phyloP scores from a whole-genome alignment of 2,888 invertebrate species.

The Gymnoscelis rufifasciata region DNA sequence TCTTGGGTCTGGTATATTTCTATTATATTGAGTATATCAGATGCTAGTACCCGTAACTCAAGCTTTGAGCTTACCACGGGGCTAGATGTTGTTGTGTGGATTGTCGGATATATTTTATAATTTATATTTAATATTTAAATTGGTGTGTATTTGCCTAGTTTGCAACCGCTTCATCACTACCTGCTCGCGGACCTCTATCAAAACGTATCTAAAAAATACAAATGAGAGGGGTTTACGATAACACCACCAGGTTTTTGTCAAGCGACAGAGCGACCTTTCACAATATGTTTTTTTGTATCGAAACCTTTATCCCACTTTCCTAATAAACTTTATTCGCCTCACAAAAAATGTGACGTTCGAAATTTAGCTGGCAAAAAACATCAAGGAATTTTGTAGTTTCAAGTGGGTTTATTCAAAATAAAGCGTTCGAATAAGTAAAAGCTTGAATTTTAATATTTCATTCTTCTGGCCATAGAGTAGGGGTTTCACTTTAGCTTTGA shows the following conservation, averaged over 20 bases:
- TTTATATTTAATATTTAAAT: background rate
- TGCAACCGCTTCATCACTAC: slow-evolving; percentile 61
- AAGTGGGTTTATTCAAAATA: slow-evolving; percentile 17
- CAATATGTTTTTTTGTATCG: slow-evolving; percentile 65
- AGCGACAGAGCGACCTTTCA: slow-evolving; percentile 72
- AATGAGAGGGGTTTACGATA: slow-evolving; percentile 66
- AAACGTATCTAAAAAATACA: slow-evolving; percentile 63
- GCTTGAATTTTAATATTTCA: no score
- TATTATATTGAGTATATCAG: no score
- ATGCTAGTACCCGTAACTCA: no score
- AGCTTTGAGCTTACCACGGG: no score
- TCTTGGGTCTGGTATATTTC: no score
- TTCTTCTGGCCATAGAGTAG: no score
- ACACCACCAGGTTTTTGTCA: slow-evolving; percentile 67
- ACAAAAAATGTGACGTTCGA: slow-evolving; percentile 35
- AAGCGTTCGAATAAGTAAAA: background rate
- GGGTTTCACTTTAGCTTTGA: no score
- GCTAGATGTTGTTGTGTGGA: no score
- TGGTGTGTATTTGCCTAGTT: slow-evolving; percentile 36
- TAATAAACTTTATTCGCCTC: slow-evolving; percentile 74
- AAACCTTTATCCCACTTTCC: slow-evolving; percentile 69
- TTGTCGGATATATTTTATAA: background rate
- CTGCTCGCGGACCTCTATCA: slow-evolving; percentile 64
- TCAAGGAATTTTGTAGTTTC: slow-evolving; percentile 20
- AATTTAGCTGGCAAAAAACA: slow-evolving; percentile 25